A percentile compares a stretch with the other conserved stretches of the same genome.
phyloP scores from a whole-genome alignment of 2,113 vertebrate species.

The Uropsilus gracilis region DNA sequence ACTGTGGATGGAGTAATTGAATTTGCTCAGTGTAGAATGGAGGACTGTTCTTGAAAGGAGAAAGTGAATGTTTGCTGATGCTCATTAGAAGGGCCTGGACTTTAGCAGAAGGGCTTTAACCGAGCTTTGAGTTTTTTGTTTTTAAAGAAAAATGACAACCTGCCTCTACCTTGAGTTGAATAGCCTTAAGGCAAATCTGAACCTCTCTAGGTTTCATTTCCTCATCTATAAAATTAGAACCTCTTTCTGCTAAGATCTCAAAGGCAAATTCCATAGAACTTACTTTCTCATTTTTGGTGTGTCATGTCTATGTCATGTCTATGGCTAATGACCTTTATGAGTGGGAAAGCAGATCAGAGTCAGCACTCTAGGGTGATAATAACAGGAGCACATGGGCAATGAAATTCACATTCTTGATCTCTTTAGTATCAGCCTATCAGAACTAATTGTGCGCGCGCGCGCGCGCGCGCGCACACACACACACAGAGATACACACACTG shows the following conservation, averaged over 20 bases:
- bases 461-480: not conserved
- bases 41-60: not conserved
- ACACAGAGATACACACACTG: not conserved
- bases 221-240: slow-evolving; percentile 5
- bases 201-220: not conserved
- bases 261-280: not conserved
- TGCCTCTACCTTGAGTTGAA: not conserved
- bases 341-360: not conserved
- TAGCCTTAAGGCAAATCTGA: not conserved
- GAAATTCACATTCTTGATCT: not conserved
- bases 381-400: not conserved
- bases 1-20: not conserved
- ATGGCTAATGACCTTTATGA: not conserved
- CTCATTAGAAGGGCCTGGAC: not conserved
- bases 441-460: not conserved
- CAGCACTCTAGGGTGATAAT: not conserved
- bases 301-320: not conserved
- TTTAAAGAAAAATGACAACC: not conserved
- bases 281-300: not conserved
- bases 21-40: not conserved
- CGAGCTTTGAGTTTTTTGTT: not conserved
- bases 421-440: not conserved
- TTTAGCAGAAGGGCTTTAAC: not conserved
- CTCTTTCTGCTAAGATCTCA: not conserved
- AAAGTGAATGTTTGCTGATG: not conserved